phyloP scores from a whole-genome alignment of 1,140 invertebrate genomes.

The Hermetia illucens region DNA sequence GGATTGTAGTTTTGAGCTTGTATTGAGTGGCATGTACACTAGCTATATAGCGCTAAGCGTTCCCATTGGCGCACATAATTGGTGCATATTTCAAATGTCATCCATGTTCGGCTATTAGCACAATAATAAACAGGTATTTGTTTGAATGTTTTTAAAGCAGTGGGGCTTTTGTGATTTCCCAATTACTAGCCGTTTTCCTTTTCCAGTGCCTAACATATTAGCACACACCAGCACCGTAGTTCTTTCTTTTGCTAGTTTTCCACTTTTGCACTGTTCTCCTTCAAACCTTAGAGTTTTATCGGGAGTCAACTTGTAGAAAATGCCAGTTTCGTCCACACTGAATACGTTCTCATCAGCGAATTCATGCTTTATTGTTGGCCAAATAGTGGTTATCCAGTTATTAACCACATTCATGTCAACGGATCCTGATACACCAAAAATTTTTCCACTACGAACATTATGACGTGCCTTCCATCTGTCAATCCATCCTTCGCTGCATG shows the following conservation, averaged over 20 bases:
- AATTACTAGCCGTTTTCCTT: neutral
- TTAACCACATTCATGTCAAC: too few relatives aligned
- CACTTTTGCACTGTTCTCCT: neutral
- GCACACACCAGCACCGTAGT: neutral
- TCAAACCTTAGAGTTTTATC: neutral
- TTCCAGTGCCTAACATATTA: neutral
- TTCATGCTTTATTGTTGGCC: neutral
- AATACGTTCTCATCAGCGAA: neutral
- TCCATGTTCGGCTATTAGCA: neutral
- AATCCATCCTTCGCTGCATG: too few relatives aligned
- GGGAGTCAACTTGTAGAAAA: neutral
- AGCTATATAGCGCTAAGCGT: too few relatives aligned
- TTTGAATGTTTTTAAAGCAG: neutral
- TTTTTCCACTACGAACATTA: too few relatives aligned
- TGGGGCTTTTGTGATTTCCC: neutral
- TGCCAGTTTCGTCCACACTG: neutral
- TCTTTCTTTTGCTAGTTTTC: neutral
- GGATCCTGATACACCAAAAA: too few relatives aligned
- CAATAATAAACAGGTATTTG: neutral
- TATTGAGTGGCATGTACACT: too few relatives aligned
- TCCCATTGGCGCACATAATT: too few relatives aligned
- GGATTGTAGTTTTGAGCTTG: too few relatives aligned
- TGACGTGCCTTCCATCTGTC: too few relatives aligned
- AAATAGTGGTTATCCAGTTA: too few relatives aligned
- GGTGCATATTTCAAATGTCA: too few relatives aligned